Conservation (phyloP, 2,113 vertebrate genomes). For the Rhinolophus ferrumequinum region DNA sequence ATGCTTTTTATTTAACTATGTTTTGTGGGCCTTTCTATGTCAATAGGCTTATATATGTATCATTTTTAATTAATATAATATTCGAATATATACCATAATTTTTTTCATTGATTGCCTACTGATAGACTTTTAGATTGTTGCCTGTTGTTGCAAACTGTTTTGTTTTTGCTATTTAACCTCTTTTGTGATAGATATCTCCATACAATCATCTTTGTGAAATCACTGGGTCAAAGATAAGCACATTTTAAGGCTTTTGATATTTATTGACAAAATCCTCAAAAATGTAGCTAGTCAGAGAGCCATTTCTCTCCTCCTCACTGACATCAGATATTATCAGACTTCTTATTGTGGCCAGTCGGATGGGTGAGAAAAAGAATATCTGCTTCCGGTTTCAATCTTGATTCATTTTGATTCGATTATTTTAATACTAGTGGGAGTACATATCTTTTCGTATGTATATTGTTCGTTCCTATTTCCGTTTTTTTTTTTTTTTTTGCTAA, state of each 20-base stretch:
- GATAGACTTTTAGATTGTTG: not conserved
- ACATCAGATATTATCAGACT: rapidly evolving
- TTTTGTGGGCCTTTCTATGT: not conserved
- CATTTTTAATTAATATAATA: not conserved
- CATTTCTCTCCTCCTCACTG: too few relatives aligned
- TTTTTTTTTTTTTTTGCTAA: not conserved
- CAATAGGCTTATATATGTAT: not conserved
- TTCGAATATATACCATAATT: not conserved
- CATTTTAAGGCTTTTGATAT: not conserved
- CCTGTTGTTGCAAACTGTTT: not conserved
- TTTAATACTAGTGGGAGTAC: not conserved
- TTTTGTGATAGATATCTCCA: not conserved
- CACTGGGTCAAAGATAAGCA: not conserved
- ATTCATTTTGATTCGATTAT: not conserved
- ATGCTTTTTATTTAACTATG: not conserved
- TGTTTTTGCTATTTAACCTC: not conserved
- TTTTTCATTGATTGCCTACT: not conserved
- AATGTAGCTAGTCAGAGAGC: not conserved
- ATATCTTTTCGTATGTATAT: not conserved
- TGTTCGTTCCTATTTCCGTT: not conserved
- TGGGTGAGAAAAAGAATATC: not conserved
- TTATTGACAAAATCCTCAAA: not conserved
- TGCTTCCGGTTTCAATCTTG: not conserved
- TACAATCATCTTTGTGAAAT: not conserved
- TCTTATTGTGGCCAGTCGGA: not conserved